These are phyloP conservation scores for Lycodopsis pacificus DNA, from an alignment of 2,797 vertebrate species.

Conservation along the genomic window DNA sequence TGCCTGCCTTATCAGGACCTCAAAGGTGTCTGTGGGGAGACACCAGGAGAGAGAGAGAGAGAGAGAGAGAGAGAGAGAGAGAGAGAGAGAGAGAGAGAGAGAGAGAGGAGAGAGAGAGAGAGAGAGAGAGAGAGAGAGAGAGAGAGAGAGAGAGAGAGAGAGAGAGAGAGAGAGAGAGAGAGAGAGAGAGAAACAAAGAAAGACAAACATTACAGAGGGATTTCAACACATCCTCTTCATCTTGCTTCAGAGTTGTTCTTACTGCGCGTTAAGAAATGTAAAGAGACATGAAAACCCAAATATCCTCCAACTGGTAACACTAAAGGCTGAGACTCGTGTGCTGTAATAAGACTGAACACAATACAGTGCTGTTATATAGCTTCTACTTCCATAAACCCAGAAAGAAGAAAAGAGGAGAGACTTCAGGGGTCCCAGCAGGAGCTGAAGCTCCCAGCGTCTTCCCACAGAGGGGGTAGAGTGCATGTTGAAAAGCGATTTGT, in stretches of 20 bases:
- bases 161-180: conserved; percentile 3
- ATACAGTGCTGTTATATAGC: neutral
- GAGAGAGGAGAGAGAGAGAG: conserved; percentile 12
- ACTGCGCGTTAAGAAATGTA: neutral
- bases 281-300: conserved; percentile 6
- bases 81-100: conserved; percentile 4
- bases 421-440: conserved; percentile 50
- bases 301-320: neutral
- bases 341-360: conserved; percentile 11
- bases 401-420: conserved; percentile 14
- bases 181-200: neutral
- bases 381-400: conserved; percentile 12
- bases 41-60: conserved; percentile 21
- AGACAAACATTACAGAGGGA: conserved; percentile 8
- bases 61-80: neutral
- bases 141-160: neutral
- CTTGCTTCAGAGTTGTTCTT: conserved; percentile 2
- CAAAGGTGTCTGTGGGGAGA: conserved; percentile 86
- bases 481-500: conserved; percentile 47
- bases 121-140: conserved; percentile 14
- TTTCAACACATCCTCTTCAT: conserved; percentile 20
- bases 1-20: conserved; percentile 86
- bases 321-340: neutral
- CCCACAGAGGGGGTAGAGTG: conserved; percentile 28
- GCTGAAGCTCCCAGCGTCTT: conserved; percentile 22